phyloP scores from a whole-genome alignment of 1,140 invertebrate genomes.

The Theocolax elegans region DNA sequence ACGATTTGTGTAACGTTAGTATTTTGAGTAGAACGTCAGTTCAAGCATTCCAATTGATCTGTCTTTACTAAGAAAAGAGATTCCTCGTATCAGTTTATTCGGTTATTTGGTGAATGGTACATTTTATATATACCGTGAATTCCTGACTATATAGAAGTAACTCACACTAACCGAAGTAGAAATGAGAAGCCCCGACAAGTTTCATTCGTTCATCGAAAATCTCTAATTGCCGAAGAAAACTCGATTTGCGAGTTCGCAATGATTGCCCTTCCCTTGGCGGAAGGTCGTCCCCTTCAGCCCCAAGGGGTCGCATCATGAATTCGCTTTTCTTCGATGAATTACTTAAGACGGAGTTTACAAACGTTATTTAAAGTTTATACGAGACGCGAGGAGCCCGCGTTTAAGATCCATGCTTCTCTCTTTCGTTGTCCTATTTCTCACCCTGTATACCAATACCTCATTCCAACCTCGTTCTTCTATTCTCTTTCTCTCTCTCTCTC shows the following conservation, averaged over 20 bases:
- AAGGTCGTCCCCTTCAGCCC: not conserved
- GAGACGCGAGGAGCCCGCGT: not conserved
- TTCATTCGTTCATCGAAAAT: conserved; percentile 12
- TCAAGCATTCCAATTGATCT: too few species aligned
- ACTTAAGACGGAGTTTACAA: conserved; percentile 51
- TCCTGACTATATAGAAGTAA: too few species aligned
- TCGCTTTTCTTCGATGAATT: conserved; percentile 46
- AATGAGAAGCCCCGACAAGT: too few species aligned
- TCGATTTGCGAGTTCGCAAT: conserved; percentile 43
- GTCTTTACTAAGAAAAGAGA: too few species aligned
- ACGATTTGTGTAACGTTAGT: too few species aligned
- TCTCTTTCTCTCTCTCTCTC: too few species aligned
- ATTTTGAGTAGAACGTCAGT: too few species aligned
- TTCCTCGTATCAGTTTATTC: too few species aligned
- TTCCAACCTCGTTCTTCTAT: too few species aligned
- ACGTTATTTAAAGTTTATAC: conserved; percentile 56
- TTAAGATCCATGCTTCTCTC: not conserved
- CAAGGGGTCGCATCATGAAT: conserved; percentile 36
- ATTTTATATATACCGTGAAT: too few species aligned
- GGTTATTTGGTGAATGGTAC: too few species aligned
- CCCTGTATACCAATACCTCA: conserved; percentile 10
- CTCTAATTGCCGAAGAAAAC: conserved; percentile 39
- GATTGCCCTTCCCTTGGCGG: conserved; percentile 14
- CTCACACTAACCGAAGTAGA: too few species aligned
- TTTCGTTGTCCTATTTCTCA: not conserved